These are phyloP conservation scores for Porites lutea DNA, from an alignment of 64 coral and sea anemone species.

Conservation along the genomic window DNA sequence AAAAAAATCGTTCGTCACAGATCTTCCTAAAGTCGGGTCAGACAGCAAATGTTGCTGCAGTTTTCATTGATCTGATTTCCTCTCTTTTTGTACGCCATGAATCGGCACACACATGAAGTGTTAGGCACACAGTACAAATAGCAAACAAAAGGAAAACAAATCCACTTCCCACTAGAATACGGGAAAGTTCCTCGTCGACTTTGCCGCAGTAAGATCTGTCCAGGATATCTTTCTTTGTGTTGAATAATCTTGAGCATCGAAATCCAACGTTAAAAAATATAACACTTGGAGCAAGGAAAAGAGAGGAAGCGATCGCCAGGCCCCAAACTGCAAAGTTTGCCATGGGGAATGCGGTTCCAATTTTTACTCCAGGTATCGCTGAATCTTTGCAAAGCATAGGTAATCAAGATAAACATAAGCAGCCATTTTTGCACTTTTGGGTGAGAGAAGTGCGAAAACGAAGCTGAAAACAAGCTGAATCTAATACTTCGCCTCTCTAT, in stretches of 20 bases:
- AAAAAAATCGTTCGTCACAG: too few relatives aligned
- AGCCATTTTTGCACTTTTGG: not conserved
- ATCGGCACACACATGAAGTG: not conserved
- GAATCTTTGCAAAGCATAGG: not conserved
- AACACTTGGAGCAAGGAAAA: not conserved
- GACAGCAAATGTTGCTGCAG: not conserved
- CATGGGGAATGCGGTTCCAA: not conserved
- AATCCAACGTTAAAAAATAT: slow-evolving; percentile 40
- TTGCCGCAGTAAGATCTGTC: not conserved
- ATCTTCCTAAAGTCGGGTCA: not conserved
- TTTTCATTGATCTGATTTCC: not conserved
- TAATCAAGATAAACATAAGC: not conserved
- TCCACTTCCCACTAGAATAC: not conserved
- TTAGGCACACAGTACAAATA: not conserved
- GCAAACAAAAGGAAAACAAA: not conserved
- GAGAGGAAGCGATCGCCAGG: not conserved
- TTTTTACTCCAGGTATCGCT: not conserved
- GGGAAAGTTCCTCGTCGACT: not conserved
- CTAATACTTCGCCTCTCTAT: too few relatives aligned
- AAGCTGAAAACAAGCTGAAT: too few relatives aligned
- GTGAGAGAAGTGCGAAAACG: too few relatives aligned
- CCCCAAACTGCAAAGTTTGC: slow-evolving; percentile 10
- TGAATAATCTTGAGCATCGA: slow-evolving; percentile 11
- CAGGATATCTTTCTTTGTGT: not conserved
- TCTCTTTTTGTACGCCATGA: not conserved